Evolutionary conservation across 64 coral and sea anemone species (phyloP).

Genomic region (Acropora tenuis): DNA sequence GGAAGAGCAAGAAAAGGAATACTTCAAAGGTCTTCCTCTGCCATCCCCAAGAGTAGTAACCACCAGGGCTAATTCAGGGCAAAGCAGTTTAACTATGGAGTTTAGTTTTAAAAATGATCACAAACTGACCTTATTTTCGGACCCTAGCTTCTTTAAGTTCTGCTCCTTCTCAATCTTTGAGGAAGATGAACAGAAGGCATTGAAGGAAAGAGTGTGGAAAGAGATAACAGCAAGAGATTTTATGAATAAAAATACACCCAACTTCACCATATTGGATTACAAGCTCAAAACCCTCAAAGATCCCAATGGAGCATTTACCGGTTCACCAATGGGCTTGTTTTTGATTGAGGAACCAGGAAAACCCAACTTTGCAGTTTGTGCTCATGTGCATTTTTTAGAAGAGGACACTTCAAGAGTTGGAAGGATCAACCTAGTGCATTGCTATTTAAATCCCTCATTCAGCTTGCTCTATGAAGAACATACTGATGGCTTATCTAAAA

Average conservation of each 20-base stretch:
- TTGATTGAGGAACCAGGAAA: conserved; percentile 16
- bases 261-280: conserved; percentile 32
- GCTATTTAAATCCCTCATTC: too few relatives aligned
- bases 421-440: conserved; percentile 45
- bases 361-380: conserved; percentile 19
- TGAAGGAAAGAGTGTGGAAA: not conserved
- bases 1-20: not conserved
- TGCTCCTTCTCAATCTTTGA: not conserved
- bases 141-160: conserved; percentile 60
- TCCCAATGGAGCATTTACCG: not conserved
- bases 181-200: not conserved
- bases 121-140: conserved; percentile 21
- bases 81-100: too few relatives aligned
- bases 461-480: too few relatives aligned
- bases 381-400: conserved; percentile 47
- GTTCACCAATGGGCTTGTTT: conserved; percentile 40
- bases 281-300: conserved; percentile 14
- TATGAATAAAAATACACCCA: not conserved
- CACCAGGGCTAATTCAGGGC: not conserved
- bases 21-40: not conserved
- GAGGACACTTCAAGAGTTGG: not conserved
- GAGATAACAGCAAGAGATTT: not conserved
- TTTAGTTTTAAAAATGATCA: not conserved
- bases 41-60: conserved; percentile 9
- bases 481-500: too few relatives aligned